These are phyloP conservation scores for Lordiphosa clarofinis DNA, from an alignment of 1,140 invertebrate species.

Conservation along the genomic window DNA sequence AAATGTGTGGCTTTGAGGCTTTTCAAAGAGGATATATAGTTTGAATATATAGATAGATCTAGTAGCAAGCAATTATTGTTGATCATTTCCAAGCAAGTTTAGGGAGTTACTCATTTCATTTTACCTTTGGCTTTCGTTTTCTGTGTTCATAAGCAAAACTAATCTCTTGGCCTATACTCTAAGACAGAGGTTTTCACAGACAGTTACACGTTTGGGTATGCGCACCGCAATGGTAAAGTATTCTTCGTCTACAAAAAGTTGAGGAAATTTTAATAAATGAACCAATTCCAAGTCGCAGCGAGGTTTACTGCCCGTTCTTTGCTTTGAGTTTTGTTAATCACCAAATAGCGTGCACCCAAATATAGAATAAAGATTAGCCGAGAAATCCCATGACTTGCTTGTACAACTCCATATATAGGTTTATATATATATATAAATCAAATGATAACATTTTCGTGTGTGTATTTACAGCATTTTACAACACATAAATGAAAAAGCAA, in stretches of 20 bases:
- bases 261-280: slow-evolving; percentile 20
- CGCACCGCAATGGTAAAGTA: slow-evolving; percentile 74
- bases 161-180: slow-evolving; percentile 57
- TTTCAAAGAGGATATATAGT: neutral
- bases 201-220: slow-evolving; percentile 74
- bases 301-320: too few species aligned
- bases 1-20: slow-evolving; percentile 55
- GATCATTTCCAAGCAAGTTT: slow-evolving; percentile 22
- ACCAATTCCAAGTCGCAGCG: too few species aligned
- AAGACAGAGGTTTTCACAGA: slow-evolving; percentile 75
- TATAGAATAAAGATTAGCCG: neutral
- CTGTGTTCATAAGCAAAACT: neutral
- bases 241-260: slow-evolving; percentile 65
- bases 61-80: slow-evolving; percentile 45
- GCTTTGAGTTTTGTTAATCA: slow-evolving; percentile 20
- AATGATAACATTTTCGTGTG: slow-evolving; percentile 31
- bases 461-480: slow-evolving; percentile 69
- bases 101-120: slow-evolving; percentile 12
- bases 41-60: slow-evolving; percentile 24
- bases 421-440: slow-evolving; percentile 23
- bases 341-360: slow-evolving; percentile 49
- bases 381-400: neutral
- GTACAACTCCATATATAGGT: slow-evolving; percentile 15
- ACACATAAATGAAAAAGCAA: slow-evolving; percentile 60
- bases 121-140: slow-evolving; percentile 39